Conservation (phyloP, 2,797 vertebrate species). For the Poecilia picta region DNA sequence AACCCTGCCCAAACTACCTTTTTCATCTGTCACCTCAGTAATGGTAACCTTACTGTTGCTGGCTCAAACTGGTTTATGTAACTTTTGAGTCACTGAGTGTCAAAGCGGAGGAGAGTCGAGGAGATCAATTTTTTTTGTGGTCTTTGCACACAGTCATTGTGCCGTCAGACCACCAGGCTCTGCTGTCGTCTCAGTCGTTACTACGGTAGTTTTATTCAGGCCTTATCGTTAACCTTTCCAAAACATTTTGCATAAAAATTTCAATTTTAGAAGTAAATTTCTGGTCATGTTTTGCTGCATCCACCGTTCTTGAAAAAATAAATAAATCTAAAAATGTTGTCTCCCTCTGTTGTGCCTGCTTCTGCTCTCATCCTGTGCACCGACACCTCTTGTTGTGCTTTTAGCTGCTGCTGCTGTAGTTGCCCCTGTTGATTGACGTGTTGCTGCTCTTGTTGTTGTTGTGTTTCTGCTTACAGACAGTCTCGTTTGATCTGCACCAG, state of each 20-base stretch:
- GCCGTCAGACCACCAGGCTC: background rate
- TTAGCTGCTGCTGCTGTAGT: constrained; percentile 37
- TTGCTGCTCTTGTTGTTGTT: constrained; percentile 76
- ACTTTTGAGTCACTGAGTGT: constrained; percentile 27
- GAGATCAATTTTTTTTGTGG: constrained; percentile 27
- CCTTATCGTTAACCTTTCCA: background rate
- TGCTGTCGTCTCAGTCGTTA: background rate
- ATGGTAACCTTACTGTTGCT: constrained; percentile 48
- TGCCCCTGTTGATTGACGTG: constrained; percentile 70
- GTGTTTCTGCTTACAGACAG: constrained; percentile 86
- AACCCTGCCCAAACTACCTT: background rate
- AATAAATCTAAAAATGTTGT: background rate
- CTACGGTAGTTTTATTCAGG: background rate
- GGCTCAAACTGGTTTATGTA: constrained; percentile 39
- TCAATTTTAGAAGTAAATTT: background rate
- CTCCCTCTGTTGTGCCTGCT: constrained; percentile 5
- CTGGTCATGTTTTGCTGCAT: background rate
- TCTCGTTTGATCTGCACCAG: constrained; percentile 97
- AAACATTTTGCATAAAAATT: background rate
- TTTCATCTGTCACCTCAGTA: constrained; percentile 50
- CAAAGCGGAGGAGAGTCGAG: constrained; percentile 14
- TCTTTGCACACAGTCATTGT: constrained; percentile 11
- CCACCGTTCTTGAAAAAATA: background rate
- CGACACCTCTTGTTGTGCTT: constrained; percentile 30
- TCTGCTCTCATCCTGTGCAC: constrained; percentile 18